Evolutionary conservation across 2,888 invertebrate genomes (phyloP).

Genomic region (Cyaniris semiargus): DNA sequence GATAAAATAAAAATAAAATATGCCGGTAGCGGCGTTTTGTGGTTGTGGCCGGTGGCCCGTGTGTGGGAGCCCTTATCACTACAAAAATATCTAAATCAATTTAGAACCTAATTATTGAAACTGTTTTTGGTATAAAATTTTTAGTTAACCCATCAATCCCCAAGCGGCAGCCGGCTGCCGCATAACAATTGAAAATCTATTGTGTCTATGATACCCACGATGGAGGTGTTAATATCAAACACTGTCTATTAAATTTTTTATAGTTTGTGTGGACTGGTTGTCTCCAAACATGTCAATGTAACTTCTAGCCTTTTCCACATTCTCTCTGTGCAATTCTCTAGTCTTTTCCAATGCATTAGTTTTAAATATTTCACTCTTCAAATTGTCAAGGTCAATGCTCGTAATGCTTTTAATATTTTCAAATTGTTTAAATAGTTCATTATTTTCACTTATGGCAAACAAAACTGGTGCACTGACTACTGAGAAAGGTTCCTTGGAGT

Average conservation of each 20-base stretch:
- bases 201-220: no score
- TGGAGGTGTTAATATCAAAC: slow-evolving; percentile 42
- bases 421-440: slow-evolving; percentile 79
- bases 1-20: no score
- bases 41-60: no score
- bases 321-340: slow-evolving; percentile 55
- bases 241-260: slow-evolving; percentile 65
- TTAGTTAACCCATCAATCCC: not conserved
- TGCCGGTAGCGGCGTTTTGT: no score
- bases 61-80: no score
- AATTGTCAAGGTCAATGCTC: slow-evolving; percentile 81
- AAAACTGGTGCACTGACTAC: slow-evolving; percentile 91
- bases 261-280: slow-evolving; percentile 62
- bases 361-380: slow-evolving; percentile 63
- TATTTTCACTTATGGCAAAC: slow-evolving; percentile 88
- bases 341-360: slow-evolving; percentile 66
- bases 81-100: not conserved
- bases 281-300: slow-evolving; percentile 63
- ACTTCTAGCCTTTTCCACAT: slow-evolving; percentile 59
- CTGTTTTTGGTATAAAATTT: not conserved
- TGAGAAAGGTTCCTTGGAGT: slow-evolving; percentile 81
- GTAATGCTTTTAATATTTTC: slow-evolving; percentile 81
- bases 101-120: not conserved
- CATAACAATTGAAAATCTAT: no score
- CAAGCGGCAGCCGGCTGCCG: no score